These are phyloP conservation scores for Aulostomus chinensis DNA, from an alignment of 2,797 vertebrate genomes.

Conservation along the genomic window DNA sequence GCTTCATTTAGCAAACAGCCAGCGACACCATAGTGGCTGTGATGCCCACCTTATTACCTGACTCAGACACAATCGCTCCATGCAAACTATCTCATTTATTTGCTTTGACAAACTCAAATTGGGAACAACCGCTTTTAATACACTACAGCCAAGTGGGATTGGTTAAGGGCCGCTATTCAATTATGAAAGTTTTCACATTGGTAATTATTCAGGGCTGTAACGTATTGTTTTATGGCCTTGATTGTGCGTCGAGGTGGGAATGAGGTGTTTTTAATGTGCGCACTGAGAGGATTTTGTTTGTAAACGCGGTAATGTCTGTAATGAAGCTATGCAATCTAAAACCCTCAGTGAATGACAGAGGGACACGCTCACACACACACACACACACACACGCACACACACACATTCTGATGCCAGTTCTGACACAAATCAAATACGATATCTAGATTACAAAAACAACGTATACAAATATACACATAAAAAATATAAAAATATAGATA, in stretches of 20 bases:
- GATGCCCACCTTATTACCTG: constrained; percentile 68
- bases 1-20: constrained; percentile 57
- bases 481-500: too few species aligned
- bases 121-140: constrained; percentile 59
- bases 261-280: constrained; percentile 72
- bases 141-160: constrained; percentile 51
- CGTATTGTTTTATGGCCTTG: constrained; percentile 70
- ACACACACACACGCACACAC: neutral
- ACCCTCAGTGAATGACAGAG: constrained; percentile 44
- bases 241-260: constrained; percentile 57
- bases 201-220: constrained; percentile 74
- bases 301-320: constrained; percentile 66
- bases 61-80: constrained; percentile 54
- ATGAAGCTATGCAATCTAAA: constrained; percentile 66
- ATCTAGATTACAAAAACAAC: too few species aligned
- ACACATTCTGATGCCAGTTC: too few species aligned
- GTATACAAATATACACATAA: too few species aligned
- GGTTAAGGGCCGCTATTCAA: constrained; percentile 62
- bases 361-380: constrained; percentile 1
- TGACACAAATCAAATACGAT: too few species aligned
- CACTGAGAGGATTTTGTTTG: constrained; percentile 70
- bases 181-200: constrained; percentile 73
- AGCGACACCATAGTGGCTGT: constrained; percentile 47
- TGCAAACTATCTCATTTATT: constrained; percentile 66
- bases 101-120: constrained; percentile 70